phyloP scores from a whole-genome alignment of 2,888 invertebrate species.

The Drosophila heteroneura region DNA sequence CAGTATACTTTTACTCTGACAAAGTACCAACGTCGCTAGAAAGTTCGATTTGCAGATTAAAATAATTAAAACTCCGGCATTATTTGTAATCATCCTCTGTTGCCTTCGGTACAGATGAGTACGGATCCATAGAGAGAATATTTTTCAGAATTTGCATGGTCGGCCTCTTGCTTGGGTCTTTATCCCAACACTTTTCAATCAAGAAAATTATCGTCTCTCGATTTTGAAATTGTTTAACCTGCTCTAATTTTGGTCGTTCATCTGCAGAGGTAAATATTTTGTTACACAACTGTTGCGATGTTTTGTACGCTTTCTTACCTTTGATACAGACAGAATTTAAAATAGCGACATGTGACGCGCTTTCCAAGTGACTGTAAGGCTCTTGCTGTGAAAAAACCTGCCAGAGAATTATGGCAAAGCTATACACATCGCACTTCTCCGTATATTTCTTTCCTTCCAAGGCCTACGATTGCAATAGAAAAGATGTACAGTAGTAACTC shows the following conservation, averaged over 20 bases:
- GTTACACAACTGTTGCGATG: background rate
- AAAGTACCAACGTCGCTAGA: too few relatives aligned
- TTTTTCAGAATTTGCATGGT: background rate
- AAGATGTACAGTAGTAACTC: background rate
- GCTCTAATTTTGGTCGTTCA: accelerated
- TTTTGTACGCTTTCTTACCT: background rate
- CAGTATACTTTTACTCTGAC: background rate
- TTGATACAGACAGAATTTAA: accelerated
- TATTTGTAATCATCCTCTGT: accelerated
- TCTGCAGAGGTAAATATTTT: background rate
- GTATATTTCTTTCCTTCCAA: accelerated
- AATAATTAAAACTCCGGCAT: too few relatives aligned
- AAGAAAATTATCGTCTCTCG: accelerated
- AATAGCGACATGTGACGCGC: too few relatives aligned
- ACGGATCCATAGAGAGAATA: too few relatives aligned
- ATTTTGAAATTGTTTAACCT: accelerated
- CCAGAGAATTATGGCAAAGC: slow-evolving; percentile 3
- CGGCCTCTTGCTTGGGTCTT: background rate
- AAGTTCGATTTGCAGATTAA: too few relatives aligned
- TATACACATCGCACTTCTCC: slow-evolving; percentile 9
- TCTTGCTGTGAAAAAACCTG: background rate
- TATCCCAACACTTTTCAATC: background rate
- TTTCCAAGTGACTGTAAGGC: background rate
- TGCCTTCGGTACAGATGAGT: too few relatives aligned
- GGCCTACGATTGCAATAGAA: background rate